A percentile compares a stretch with the other conserved stretches of the same genome.
phyloP scores from a whole-genome alignment of 2,797 vertebrate species.

The Heliangelus exortis region DNA sequence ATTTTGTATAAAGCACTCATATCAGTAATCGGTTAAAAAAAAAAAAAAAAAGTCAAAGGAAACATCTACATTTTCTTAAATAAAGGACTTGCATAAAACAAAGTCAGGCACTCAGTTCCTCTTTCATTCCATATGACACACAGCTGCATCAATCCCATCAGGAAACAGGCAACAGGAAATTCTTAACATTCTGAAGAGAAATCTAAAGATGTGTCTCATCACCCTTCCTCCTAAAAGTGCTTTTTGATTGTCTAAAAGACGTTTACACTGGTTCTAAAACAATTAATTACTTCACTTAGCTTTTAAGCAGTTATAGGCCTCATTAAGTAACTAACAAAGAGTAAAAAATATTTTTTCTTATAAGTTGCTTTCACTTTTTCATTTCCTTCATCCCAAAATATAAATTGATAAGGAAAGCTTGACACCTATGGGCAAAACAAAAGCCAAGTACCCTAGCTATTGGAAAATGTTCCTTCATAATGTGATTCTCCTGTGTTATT shows the following conservation, averaged over 20 bases:
- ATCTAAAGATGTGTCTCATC: slow-evolving; percentile 65
- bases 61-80: slow-evolving; percentile 41
- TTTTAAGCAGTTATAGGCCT: slow-evolving; percentile 45
- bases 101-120: slow-evolving; percentile 22
- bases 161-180: slow-evolving; percentile 69
- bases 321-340: slow-evolving; percentile 42
- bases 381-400: slow-evolving; percentile 18
- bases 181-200: slow-evolving; percentile 73
- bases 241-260: slow-evolving; percentile 43
- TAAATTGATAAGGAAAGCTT: slow-evolving; percentile 35
- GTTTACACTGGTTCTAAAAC: slow-evolving; percentile 54
- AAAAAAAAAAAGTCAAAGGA: not conserved
- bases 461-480: slow-evolving; percentile 61
- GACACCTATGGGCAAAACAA: slow-evolving; percentile 49
- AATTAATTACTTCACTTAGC: slow-evolving; percentile 45
- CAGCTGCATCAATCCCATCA: slow-evolving; percentile 38
- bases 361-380: slow-evolving; percentile 32
- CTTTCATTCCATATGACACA: slow-evolving; percentile 61
- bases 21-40: not conserved
- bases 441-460: slow-evolving; percentile 30
- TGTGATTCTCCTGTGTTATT: slow-evolving; percentile 56
- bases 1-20: not conserved
- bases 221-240: slow-evolving; percentile 59
- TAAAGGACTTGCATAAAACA: slow-evolving; percentile 19
- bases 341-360: not conserved